phyloP scores from a whole-genome alignment of 1,140 invertebrate species.

The Aethina tumida region DNA sequence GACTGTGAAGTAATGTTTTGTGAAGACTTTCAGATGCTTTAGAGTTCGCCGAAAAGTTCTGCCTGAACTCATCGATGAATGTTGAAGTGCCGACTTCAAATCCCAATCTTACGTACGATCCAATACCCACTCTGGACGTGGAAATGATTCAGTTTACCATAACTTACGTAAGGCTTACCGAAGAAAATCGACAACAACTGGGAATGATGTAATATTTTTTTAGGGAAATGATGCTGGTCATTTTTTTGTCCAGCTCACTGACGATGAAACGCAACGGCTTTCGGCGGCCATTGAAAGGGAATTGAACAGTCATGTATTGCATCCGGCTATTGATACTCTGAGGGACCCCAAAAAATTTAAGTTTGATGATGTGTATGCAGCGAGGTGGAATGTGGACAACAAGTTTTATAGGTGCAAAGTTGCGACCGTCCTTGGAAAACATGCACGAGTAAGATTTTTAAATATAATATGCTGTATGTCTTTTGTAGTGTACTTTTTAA shows the following conservation, averaged over 20 bases:
- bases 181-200: conserved; percentile 4
- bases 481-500: no score
- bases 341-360: conserved; percentile 8
- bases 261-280: conserved; percentile 29
- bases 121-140: conserved; percentile 18
- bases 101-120: no score
- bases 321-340: conserved; percentile 7
- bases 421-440: conserved; percentile 12
- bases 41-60: conserved; percentile 21
- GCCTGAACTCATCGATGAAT: conserved; percentile 8
- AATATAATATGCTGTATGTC: neutral
- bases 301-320: conserved; percentile 19
- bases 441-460: conserved; percentile 15
- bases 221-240: conserved; percentile 45
- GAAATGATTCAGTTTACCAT: conserved; percentile 19
- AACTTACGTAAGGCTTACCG: conserved; percentile 13
- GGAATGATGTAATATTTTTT: conserved; percentile 6
- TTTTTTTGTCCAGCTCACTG: conserved; percentile 50
- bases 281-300: conserved; percentile 26
- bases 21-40: conserved; percentile 20
- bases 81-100: conserved; percentile 2
- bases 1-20: conserved; percentile 8
- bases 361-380: conserved; percentile 30
- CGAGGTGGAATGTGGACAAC: conserved; percentile 31
- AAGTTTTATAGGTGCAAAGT: conserved; percentile 36